Conservation (phyloP, 1,140 invertebrate species). For the Mesaphorura yosii region DNA sequence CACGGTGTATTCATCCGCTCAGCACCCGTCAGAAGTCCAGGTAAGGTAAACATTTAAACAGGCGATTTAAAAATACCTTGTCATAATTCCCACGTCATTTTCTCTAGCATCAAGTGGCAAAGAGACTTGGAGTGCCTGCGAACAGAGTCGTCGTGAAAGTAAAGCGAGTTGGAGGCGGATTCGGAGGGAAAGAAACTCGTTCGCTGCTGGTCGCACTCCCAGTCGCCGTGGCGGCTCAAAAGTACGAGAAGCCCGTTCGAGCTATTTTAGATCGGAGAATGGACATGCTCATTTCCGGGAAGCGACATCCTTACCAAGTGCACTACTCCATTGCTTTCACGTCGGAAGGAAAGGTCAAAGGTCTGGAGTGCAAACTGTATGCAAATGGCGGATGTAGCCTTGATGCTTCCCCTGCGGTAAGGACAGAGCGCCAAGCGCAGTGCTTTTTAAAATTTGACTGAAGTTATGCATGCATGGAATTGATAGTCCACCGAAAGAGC, state of each 20-base stretch:
- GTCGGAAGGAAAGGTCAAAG: constrained; percentile 36
- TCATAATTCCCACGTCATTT: constrained; percentile 7
- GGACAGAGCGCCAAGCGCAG: background rate
- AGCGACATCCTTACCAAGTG: constrained; percentile 43
- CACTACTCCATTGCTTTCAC: constrained; percentile 43
- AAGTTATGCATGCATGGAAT: background rate
- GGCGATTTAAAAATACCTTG: background rate
- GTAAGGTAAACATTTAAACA: constrained; percentile 29
- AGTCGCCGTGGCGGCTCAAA: constrained; percentile 42
- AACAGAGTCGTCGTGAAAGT: constrained; percentile 41
- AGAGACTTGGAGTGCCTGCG: constrained; percentile 38
- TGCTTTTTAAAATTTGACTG: background rate
- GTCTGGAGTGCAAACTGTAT: constrained; percentile 39
- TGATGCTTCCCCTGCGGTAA: constrained; percentile 40
- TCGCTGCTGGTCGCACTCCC: constrained; percentile 35
- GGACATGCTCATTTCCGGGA: constrained; percentile 46
- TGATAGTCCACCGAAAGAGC: constrained; percentile 34
- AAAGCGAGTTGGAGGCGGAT: constrained; percentile 46
- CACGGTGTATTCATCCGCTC: constrained; percentile 43
- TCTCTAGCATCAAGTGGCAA: constrained; percentile 36
- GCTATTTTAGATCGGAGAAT: constrained; percentile 44
- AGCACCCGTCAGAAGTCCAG: constrained; percentile 41
- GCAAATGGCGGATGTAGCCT: constrained; percentile 38
- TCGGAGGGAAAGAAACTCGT: constrained; percentile 48
- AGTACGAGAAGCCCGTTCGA: constrained; percentile 41